A percentile compares a stretch with the other conserved stretches of the same genome.
phyloP scores from a whole-genome alignment of 2,113 vertebrate species.

The Hymenochirus boettgeri region DNA sequence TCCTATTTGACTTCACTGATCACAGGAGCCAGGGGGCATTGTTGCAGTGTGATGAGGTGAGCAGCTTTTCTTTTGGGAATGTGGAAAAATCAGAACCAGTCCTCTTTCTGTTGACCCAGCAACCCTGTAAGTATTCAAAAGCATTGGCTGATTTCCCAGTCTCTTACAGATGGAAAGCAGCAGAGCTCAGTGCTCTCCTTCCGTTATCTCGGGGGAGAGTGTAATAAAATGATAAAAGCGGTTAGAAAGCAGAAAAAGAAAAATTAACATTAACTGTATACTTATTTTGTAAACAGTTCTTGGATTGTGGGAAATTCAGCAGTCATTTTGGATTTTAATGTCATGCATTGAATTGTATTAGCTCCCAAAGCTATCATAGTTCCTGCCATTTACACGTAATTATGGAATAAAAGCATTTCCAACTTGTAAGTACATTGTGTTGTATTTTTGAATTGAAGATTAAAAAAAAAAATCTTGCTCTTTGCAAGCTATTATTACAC shows the following conservation, averaged over 20 bases:
- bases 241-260: conserved; percentile 53
- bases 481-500: no score
- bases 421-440: no score
- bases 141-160: conserved; percentile 53
- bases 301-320: conserved; percentile 48
- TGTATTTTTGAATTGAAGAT: no score
- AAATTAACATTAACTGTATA: conserved; percentile 53
- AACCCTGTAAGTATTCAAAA: conserved; percentile 52
- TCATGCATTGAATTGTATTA: conserved; percentile 5
- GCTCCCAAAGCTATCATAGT: neutral
- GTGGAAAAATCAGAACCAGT: conserved; percentile 51
- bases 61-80: conserved; percentile 50
- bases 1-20: conserved; percentile 41
- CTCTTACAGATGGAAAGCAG: conserved; percentile 60
- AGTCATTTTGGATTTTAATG: conserved; percentile 31
- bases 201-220: conserved; percentile 52
- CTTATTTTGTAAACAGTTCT: conserved; percentile 54
- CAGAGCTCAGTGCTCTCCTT: conserved; percentile 46
- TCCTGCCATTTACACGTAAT: neutral
- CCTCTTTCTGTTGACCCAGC: conserved; percentile 51
- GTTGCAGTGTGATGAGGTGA: conserved; percentile 57
- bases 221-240: conserved; percentile 51
- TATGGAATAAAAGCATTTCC: no score
- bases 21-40: conserved; percentile 15
- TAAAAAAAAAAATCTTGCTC: no score